Conservation (phyloP, 2,113 vertebrate species). For the Rhadina sibilatrix region DNA sequence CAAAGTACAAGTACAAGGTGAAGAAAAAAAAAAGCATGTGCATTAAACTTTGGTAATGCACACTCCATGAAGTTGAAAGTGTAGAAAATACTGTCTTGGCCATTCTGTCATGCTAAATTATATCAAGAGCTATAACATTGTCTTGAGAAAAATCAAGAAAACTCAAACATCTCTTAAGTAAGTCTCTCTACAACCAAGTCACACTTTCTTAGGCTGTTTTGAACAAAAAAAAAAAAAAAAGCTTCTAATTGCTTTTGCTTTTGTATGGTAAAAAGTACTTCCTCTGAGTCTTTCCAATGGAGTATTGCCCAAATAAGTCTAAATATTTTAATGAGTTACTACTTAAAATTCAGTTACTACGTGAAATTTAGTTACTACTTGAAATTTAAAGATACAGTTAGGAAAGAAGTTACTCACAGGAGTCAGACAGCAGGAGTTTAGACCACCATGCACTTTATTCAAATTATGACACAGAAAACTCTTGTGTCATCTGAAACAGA, state of each 20-base stretch:
- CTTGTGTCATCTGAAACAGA: neutral
- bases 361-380: neutral
- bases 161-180: neutral
- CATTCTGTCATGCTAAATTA: neutral
- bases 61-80: neutral
- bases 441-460: neutral
- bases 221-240: neutral
- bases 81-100: neutral
- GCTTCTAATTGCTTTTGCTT: neutral
- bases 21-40: neutral
- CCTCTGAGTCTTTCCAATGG: neutral
- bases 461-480: neutral
- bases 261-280: neutral
- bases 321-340: neutral
- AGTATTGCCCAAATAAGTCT: neutral
- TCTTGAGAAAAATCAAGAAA: neutral
- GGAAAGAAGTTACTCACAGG: neutral
- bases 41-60: neutral
- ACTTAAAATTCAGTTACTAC: neutral
- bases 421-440: neutral
- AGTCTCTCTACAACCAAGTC: neutral
- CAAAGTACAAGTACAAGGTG: neutral
- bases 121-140: neutral
- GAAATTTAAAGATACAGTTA: neutral
- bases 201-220: neutral